Percentiles rank a stretch among this genome's conserved stretches.
phyloP scores from a whole-genome alignment of 1,140 invertebrate species.

The Drosophila lacteicornis region DNA sequence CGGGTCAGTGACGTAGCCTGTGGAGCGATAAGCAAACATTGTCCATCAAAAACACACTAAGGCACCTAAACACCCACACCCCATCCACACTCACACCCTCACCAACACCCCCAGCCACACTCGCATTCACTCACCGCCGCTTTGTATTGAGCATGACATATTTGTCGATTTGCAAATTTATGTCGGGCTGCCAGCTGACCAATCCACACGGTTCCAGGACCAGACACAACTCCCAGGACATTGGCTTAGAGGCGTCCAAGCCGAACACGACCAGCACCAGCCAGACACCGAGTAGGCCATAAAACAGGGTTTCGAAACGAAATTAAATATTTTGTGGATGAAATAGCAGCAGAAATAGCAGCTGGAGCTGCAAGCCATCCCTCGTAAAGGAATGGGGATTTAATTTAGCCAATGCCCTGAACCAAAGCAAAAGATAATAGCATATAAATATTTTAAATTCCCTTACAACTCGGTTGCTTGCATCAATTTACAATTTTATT shows the following conservation, averaged over 20 bases:
- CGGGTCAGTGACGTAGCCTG: conserved; percentile 45
- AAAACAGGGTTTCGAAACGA: conserved; percentile 53
- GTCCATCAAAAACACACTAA: conserved; percentile 81
- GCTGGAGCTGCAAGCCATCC: conserved; percentile 4
- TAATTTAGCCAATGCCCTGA: background rate
- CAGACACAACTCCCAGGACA: conserved; percentile 24
- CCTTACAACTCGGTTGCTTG: too few relatives aligned
- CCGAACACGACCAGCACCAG: conserved; percentile 36
- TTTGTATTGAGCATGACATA: conserved; percentile 79
- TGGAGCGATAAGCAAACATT: conserved; percentile 78
- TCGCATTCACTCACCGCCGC: conserved; percentile 47
- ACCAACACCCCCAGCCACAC: conserved; percentile 26
- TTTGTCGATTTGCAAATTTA: conserved; percentile 83
- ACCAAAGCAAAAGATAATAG: conserved; percentile 1
- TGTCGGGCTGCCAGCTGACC: conserved; percentile 40
- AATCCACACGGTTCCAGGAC: conserved; percentile 16
- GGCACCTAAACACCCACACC: conserved; percentile 36
- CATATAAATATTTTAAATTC: too few relatives aligned
- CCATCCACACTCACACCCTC: conserved; percentile 6
- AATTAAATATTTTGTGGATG: conserved; percentile 73
- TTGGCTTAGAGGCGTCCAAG: conserved; percentile 36
- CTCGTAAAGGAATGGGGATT: background rate
- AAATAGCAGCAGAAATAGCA: conserved; percentile 18
- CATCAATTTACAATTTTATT: too few relatives aligned
- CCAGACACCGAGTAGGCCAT: conserved; percentile 28